A percentile compares a stretch with the other conserved stretches of the same genome.
These are phyloP conservation scores for Anser brachyrhynchus DNA, from an alignment of 2,113 vertebrate species.

Conservation along the genomic window DNA sequence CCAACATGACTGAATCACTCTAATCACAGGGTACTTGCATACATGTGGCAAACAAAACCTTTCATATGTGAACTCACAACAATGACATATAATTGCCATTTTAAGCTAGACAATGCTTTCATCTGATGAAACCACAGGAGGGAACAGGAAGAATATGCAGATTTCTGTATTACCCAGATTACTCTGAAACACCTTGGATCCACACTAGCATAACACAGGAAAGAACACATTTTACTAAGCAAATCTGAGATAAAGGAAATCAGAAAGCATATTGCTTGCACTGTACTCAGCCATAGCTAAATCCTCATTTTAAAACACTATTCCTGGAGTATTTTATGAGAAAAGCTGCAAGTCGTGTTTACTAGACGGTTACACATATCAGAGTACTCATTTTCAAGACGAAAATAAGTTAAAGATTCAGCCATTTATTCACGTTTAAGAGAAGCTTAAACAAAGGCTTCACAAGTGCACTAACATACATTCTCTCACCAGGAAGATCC, in stretches of 20 bases:
- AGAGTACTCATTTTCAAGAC: neutral
- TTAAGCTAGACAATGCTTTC: neutral
- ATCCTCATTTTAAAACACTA: neutral
- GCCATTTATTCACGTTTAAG: neutral
- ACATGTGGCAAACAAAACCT: neutral
- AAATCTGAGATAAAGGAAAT: conserved; percentile 10
- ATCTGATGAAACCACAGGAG: neutral
- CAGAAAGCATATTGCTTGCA: neutral
- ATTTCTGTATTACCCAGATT: neutral
- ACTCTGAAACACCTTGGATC: neutral
- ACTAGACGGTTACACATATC: neutral
- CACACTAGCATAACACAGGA: neutral
- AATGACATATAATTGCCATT: neutral
- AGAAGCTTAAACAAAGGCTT: conserved; percentile 3
- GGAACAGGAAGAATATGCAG: neutral
- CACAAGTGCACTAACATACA: neutral
- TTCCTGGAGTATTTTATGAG: neutral
- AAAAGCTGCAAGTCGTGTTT: neutral
- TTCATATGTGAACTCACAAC: neutral
- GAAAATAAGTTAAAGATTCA: neutral
- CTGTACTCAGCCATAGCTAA: neutral
- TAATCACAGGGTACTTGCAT: neutral
- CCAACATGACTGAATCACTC: neutral
- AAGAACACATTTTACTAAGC: neutral
- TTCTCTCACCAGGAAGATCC: neutral